Conservation (phyloP, 2,888 invertebrate species). For the Eubasilissa splendida region DNA sequence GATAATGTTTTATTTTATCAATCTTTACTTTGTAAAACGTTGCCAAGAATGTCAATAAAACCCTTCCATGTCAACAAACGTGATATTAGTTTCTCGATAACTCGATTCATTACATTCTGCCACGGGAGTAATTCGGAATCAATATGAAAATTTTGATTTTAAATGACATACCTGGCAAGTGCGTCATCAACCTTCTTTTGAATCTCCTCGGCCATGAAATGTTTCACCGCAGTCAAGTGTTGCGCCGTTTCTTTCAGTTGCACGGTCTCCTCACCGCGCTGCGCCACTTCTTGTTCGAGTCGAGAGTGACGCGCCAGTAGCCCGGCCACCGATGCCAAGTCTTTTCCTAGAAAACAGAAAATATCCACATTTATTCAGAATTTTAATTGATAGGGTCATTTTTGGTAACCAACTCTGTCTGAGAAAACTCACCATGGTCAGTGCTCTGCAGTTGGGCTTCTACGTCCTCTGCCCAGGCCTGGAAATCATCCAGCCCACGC, state of each 20-base stretch:
- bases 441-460: slow-evolving; percentile 70
- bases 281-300: slow-evolving; percentile 89
- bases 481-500: slow-evolving; percentile 92
- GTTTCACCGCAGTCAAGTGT: slow-evolving; percentile 83
- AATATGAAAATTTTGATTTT: too few relatives aligned
- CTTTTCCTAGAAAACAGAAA: slow-evolving; percentile 77
- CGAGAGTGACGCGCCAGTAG: slow-evolving; percentile 85
- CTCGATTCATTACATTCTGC: too few relatives aligned
- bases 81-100: too few relatives aligned
- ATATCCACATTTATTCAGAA: too few relatives aligned
- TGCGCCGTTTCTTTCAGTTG: slow-evolving; percentile 85
- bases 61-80: too few relatives aligned
- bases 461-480: slow-evolving; percentile 92
- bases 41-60: too few relatives aligned
- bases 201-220: slow-evolving; percentile 93
- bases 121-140: too few relatives aligned
- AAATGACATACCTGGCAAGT: slow-evolving; percentile 53
- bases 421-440: slow-evolving; percentile 65
- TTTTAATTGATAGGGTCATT: background rate
- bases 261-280: slow-evolving; percentile 88
- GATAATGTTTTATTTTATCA: too few relatives aligned
- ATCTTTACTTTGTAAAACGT: too few relatives aligned
- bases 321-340: slow-evolving; percentile 88
- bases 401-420: background rate
- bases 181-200: slow-evolving; percentile 77